phyloP scores from a whole-genome alignment of 2,888 invertebrate species.

The Daptonema setosum region DNA sequence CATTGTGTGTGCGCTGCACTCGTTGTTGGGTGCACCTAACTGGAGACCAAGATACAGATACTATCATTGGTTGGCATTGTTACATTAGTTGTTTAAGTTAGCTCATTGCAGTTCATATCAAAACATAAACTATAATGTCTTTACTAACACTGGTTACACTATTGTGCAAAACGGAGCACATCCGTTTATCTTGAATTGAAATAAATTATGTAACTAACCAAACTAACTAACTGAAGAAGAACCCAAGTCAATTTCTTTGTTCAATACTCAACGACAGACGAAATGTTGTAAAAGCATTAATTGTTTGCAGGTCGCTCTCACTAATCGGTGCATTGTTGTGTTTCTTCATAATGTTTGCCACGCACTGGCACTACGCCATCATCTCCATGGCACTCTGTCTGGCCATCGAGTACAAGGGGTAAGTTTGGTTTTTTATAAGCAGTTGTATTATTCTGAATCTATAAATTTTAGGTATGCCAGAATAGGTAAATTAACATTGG shows the following conservation, averaged over 20 bases:
- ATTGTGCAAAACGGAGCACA: too few species aligned
- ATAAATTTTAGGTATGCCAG: too few species aligned
- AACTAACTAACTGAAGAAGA: too few species aligned
- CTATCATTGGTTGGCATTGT: conserved; percentile 66
- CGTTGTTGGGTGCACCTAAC: conserved; percentile 71
- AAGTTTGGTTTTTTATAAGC: conserved; percentile 28
- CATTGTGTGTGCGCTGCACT: conserved; percentile 90
- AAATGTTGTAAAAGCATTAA: too few species aligned
- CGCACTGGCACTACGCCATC: conserved; percentile 82
- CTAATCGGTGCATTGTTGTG: conserved; percentile 64
- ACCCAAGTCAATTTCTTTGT: too few species aligned
- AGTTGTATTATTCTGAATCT: too few species aligned
- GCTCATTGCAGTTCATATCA: background rate
- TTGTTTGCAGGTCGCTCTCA: conserved; percentile 52
- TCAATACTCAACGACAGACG: too few species aligned
- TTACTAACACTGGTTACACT: too few species aligned
- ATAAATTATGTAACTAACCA: too few species aligned
- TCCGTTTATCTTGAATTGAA: too few species aligned
- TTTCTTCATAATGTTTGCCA: conserved; percentile 93
- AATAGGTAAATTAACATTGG: too few species aligned
- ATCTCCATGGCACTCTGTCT: conserved; percentile 80
- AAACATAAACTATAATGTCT: conserved; percentile 5
- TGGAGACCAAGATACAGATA: conserved; percentile 95
- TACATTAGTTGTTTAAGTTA: background rate
- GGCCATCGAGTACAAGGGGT: conserved; percentile 79